Evolutionary conservation across 1,140 invertebrate species (phyloP).

Genomic region (Drosophila malerkotliana): DNA sequence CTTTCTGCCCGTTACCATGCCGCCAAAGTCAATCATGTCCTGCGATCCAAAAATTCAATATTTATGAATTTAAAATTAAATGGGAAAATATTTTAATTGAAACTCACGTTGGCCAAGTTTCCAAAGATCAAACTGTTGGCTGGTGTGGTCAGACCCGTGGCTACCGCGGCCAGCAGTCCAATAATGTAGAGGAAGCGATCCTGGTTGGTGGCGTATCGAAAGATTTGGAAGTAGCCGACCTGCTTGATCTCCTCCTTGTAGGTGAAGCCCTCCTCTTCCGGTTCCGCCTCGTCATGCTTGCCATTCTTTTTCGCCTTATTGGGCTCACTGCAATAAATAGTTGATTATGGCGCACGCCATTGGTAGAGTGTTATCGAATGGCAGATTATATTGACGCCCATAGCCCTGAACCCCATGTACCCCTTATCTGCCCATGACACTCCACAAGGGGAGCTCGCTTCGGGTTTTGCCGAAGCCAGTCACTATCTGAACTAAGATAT

Average conservation of each 20-base stretch:
- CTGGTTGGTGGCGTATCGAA: constrained; percentile 66
- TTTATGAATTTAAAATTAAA: neutral
- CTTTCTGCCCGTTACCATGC: neutral
- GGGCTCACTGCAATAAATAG: constrained; percentile 54
- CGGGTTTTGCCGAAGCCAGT: neutral
- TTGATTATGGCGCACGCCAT: constrained; percentile 6
- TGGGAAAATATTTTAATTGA: constrained; percentile 12
- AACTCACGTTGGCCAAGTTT: constrained; percentile 85
- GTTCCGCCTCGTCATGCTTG: constrained; percentile 49
- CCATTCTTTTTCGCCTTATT: constrained; percentile 64
- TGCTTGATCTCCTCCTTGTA: constrained; percentile 62
- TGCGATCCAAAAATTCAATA: constrained; percentile 13
- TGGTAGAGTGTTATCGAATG: constrained; percentile 21
- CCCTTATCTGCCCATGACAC: constrained; percentile 32
- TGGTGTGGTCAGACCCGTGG: constrained; percentile 87
- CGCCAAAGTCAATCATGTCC: constrained; percentile 50
- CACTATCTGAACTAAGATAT: constrained; percentile 14
- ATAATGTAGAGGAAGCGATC: constrained; percentile 87
- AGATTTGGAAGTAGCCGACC: constrained; percentile 65
- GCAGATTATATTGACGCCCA: constrained; percentile 21
- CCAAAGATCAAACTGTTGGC: constrained; percentile 89
- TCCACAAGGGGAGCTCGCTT: constrained; percentile 6
- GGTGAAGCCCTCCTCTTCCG: constrained; percentile 29
- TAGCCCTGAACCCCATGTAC: constrained; percentile 17
- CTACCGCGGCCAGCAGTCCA: constrained; percentile 86